These are phyloP conservation scores for Phymatocera aterrima DNA, from an alignment of 2,888 invertebrate genomes.

Conservation along the genomic window DNA sequence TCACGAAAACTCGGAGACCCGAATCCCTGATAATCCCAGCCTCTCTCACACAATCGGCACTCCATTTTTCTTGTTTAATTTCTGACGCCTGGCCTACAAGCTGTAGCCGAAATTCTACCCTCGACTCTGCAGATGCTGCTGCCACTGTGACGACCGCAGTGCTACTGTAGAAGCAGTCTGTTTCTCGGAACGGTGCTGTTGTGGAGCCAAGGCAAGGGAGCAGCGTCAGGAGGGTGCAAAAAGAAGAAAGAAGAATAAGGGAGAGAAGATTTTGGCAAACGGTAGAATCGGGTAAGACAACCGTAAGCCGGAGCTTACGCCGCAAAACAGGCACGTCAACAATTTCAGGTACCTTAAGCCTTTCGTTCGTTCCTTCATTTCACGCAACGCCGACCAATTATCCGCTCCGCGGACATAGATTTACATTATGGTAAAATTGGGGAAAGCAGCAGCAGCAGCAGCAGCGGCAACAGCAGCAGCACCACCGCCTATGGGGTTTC, in stretches of 20 bases:
- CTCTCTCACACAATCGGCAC: constrained; percentile 49
- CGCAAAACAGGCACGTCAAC: constrained; percentile 44
- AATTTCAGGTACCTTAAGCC: constrained; percentile 42
- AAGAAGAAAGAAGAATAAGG: constrained; percentile 1
- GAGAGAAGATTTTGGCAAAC: constrained; percentile 18
- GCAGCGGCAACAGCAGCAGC: too few relatives aligned
- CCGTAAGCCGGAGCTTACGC: constrained; percentile 43
- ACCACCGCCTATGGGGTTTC: too few relatives aligned
- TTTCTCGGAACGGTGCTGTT: too few relatives aligned
- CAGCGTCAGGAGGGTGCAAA: neutral
- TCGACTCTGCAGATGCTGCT: neutral
- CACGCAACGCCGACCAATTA: constrained; percentile 42
- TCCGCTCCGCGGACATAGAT: constrained; percentile 36
- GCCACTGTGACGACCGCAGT: neutral
- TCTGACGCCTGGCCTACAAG: constrained; percentile 40
- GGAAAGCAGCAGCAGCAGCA: neutral
- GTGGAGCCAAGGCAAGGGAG: too few relatives aligned
- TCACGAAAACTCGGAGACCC: constrained; percentile 25
- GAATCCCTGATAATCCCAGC: constrained; percentile 47
- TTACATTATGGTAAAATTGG: constrained; percentile 25
- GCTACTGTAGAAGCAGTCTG: too few relatives aligned
- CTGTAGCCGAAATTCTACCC: constrained; percentile 25
- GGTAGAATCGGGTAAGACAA: constrained; percentile 44
- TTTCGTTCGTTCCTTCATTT: constrained; percentile 43
- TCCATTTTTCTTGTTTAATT: constrained; percentile 51